Evolutionary conservation across 1,140 invertebrate species (phyloP).

Genomic region (Drosophila persimilis): DNA sequence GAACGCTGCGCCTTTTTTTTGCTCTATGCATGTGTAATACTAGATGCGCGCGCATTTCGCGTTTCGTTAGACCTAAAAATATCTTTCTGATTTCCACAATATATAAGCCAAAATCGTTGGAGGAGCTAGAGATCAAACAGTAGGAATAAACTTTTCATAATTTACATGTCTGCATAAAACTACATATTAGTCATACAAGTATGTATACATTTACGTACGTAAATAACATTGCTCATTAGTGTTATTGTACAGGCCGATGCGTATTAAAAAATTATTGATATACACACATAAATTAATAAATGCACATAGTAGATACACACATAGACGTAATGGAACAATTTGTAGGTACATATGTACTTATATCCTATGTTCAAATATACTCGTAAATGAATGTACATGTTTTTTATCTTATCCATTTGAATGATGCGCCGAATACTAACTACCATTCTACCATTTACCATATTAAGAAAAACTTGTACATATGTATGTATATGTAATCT

Average conservation of each 20-base stretch:
- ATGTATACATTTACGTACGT: constrained; percentile 2
- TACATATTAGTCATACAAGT: too few relatives aligned
- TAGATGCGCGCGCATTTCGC: constrained; percentile 73
- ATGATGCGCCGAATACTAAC: constrained; percentile 35
- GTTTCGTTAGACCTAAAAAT: constrained; percentile 70
- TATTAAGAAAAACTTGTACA: constrained; percentile 31
- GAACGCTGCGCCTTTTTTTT: constrained; percentile 22
- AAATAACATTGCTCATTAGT: too few relatives aligned
- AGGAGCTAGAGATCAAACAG: constrained; percentile 37
- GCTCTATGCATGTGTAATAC: constrained; percentile 66
- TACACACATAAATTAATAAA: too few relatives aligned
- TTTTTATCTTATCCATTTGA: constrained; percentile 15
- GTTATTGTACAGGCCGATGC: too few relatives aligned
- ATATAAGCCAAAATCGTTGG: constrained; percentile 50
- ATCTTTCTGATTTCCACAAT: constrained; percentile 75
- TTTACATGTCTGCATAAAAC: constrained; percentile 14
- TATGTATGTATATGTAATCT: background rate
- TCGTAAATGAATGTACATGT: constrained; percentile 21
- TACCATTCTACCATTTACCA: constrained; percentile 57
- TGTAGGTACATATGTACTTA: too few relatives aligned
- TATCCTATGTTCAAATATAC: constrained; percentile 19
- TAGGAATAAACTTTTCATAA: constrained; percentile 45
- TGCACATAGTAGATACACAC: too few relatives aligned
- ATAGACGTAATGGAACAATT: too few relatives aligned
- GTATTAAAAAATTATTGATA: too few relatives aligned